Evolutionary conservation across 2,113 vertebrate genomes (phyloP).

Genomic region (Furnarius figulus): DNA sequence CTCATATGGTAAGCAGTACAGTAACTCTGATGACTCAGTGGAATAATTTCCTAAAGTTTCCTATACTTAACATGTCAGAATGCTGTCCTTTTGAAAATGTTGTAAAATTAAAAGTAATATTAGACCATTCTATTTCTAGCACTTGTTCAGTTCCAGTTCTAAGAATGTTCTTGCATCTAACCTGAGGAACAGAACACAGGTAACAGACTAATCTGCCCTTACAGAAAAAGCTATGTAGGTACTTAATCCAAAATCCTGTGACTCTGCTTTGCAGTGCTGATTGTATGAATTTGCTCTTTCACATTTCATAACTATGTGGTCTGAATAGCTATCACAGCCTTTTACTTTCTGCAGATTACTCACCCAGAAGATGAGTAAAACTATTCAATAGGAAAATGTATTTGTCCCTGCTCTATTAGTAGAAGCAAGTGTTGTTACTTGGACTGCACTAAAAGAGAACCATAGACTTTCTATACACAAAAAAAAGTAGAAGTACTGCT

Average conservation of each 20-base stretch:
- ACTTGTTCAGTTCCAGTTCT: background rate
- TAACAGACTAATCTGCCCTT: background rate
- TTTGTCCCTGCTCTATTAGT: background rate
- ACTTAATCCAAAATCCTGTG: background rate
- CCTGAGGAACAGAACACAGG: background rate
- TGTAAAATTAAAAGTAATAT: constrained; percentile 12
- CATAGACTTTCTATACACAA: background rate
- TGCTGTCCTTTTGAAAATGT: background rate
- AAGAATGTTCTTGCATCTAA: background rate
- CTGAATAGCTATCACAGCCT: background rate
- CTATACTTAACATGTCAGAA: background rate
- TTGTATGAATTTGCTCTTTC: background rate
- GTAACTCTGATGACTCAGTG: constrained; percentile 11
- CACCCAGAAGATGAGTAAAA: background rate
- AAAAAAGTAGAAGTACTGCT: background rate
- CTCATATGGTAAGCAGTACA: background rate
- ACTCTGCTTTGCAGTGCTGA: background rate
- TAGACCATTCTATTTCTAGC: constrained; percentile 18
- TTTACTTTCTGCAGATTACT: background rate
- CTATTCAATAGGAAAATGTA: background rate
- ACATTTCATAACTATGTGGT: background rate
- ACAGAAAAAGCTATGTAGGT: background rate
- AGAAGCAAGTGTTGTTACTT: background rate
- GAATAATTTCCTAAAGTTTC: constrained; percentile 1
- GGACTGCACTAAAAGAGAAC: background rate